A percentile compares a stretch with the other conserved stretches of the same genome.
These are phyloP conservation scores for Oreonectes daqikongensis DNA, from an alignment of 2,797 vertebrate species.

Conservation along the genomic window DNA sequence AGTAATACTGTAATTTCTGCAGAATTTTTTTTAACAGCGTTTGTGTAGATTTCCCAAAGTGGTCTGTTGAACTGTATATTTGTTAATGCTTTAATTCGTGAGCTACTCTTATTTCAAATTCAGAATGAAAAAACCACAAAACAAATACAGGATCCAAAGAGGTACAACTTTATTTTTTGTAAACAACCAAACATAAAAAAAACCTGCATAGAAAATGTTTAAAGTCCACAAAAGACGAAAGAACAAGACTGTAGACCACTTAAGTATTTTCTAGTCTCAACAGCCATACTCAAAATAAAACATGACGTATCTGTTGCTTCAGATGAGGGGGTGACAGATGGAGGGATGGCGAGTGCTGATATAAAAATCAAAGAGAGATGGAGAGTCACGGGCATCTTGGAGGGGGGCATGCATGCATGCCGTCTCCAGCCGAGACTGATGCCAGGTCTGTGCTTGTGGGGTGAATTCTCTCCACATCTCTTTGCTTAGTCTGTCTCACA, in stretches of 20 bases:
- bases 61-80: no score
- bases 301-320: constrained; percentile 60
- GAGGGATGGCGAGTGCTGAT: constrained; percentile 28
- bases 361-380: constrained; percentile 33
- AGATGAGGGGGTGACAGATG: constrained; percentile 34
- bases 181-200: constrained; percentile 76
- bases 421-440: no score
- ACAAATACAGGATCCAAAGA: constrained; percentile 69
- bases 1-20: no score
- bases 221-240: constrained; percentile 94
- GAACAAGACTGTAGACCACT: constrained; percentile 85
- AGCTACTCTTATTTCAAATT: neutral
- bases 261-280: constrained; percentile 81
- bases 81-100: no score
- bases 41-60: no score
- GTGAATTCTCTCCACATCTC: constrained; percentile 17
- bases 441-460: constrained; percentile 26
- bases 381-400: constrained; percentile 40
- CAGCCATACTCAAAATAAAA: constrained; percentile 75
- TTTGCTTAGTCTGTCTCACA: constrained; percentile 39
- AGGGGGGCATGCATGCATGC: no score
- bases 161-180: constrained; percentile 96
- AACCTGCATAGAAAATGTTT: constrained; percentile 99
- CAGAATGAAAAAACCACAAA: constrained; percentile 50
- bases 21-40: no score